Base-by-base conservation (phyloP, 2,888 invertebrate genomes). In the Lycophotia porphyrea region DNA sequence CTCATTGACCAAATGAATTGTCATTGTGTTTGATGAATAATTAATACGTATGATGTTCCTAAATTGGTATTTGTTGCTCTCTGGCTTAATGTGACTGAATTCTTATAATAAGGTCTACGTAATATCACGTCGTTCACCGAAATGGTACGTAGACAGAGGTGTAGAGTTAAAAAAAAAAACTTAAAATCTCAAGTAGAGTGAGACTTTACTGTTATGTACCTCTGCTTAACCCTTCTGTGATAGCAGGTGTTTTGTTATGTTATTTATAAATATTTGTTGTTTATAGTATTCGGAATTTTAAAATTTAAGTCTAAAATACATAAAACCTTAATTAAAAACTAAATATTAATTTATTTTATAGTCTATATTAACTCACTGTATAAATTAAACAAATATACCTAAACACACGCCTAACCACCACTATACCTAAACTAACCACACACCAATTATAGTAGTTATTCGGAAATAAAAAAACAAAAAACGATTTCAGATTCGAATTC, bases 1-100 rank as follows among this genome's bases (percentile, higher is more conserved):
- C 36, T 65, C 71, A 71, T 36, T 27, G 36, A 8, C 2, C 24
- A 65, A 63, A 36, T 34, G 7, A 49, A 31, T 71, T 65, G 66
- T 71, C 65, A 65, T 36, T 1, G 36, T n/a, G 8, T 34, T 70
- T 5, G 18, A 63, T 39, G n/a, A 44, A n/a, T 70, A n/a, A 63
- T 27, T 70, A n/a, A 63, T 27, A 34, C 4, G 4, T 31, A 34
- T 61, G 2, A 63, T 63, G 31, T 31, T 5, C n/a, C 1, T 21
- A n/a, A 39, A 39, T 36, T 27, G n/a, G n/a, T 7, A 52, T 21
- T n/a, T n/a, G 18, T 36, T 44, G 52, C 31, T 61, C 21, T 55
- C 11, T 36, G 49, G 34, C 3, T n/a, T 49, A 9, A 36, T 36
- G 2, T 8, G 21, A 0, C 47, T 34, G 5, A n/a, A n/a, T 34